Conservation (phyloP, 1,140 invertebrate genomes). For the Pogonomyrmex californicus region DNA sequence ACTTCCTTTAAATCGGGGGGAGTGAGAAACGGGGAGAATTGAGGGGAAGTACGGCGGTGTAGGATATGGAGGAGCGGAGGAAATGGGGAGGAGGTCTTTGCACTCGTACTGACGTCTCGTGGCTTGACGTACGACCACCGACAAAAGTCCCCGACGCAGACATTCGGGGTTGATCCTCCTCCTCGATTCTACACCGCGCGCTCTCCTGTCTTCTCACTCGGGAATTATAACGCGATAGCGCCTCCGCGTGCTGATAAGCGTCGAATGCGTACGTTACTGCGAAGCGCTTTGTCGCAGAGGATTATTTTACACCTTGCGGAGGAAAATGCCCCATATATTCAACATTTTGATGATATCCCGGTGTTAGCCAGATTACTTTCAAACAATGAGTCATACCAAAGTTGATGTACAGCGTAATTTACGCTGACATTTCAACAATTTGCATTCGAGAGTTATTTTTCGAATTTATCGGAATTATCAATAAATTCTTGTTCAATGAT, state of each 20-base stretch:
- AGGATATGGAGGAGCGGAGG: neutral
- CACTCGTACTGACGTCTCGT: constrained; percentile 19
- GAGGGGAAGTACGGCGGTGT: neutral
- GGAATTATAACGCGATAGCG: constrained; percentile 60
- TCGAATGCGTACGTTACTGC: constrained; percentile 34
- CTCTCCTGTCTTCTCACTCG: neutral
- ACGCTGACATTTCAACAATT: neutral
- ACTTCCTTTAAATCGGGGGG: constrained; percentile 52
- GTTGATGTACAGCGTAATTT: neutral
- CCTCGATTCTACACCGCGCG: neutral
- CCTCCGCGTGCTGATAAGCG: constrained; percentile 47
- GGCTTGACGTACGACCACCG: constrained; percentile 45
- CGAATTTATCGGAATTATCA: neutral
- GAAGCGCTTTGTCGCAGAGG: neutral
- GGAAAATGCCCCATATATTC: neutral
- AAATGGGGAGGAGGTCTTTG: constrained; percentile 46
- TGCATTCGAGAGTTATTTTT: neutral
- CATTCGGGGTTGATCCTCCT: constrained; percentile 32
- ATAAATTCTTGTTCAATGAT: neutral
- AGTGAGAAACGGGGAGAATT: constrained; percentile 58
- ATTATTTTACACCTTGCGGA: constrained; percentile 29
- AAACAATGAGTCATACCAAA: neutral
- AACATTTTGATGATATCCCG: neutral
- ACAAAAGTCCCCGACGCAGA: constrained; percentile 49
- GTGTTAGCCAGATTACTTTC: neutral